phyloP scores from a whole-genome alignment of 1,140 invertebrate genomes.

The Luehdorfia chinensis region DNA sequence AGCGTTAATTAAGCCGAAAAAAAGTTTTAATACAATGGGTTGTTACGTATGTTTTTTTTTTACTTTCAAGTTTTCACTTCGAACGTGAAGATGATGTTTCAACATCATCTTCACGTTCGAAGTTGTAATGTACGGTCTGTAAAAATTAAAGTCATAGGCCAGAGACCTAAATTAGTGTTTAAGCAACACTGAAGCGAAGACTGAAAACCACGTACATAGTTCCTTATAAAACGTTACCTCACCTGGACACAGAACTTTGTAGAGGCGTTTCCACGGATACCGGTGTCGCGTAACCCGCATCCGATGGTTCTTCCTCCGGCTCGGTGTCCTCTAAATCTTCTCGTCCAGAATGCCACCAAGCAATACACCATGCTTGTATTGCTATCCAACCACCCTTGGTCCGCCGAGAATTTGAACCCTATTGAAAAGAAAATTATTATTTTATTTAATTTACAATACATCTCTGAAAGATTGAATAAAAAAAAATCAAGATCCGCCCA shows the following conservation, averaged over 20 bases:
- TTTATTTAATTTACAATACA: no score
- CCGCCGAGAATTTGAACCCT: slow-evolving; percentile 30
- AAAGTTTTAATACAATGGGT: not conserved
- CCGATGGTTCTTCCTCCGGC: slow-evolving; percentile 82
- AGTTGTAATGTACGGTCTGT: no score
- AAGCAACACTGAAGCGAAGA: no score
- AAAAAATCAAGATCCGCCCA: no score
- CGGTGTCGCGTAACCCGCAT: slow-evolving; percentile 87
- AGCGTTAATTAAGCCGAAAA: slow-evolving; percentile 13
- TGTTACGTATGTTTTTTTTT: no score
- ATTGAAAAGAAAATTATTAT: slow-evolving; percentile 4
- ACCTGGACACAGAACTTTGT: slow-evolving; percentile 87
- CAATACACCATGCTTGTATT: slow-evolving; percentile 87
- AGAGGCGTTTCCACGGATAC: slow-evolving; percentile 91
- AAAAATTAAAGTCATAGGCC: no score
- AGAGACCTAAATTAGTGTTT: no score
- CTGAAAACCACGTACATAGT: no score
- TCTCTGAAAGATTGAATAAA: no score
- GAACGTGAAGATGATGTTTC: no score
- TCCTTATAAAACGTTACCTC: slow-evolving; percentile 28
- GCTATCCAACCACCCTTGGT: slow-evolving; percentile 76
- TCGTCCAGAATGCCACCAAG: slow-evolving; percentile 90
- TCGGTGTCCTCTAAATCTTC: slow-evolving; percentile 88
- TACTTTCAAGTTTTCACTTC: no score
- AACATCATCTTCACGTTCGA: no score